Base-by-base conservation (phyloP, 2,113 vertebrate genomes). In the Gopherus evgoodei region DNA sequence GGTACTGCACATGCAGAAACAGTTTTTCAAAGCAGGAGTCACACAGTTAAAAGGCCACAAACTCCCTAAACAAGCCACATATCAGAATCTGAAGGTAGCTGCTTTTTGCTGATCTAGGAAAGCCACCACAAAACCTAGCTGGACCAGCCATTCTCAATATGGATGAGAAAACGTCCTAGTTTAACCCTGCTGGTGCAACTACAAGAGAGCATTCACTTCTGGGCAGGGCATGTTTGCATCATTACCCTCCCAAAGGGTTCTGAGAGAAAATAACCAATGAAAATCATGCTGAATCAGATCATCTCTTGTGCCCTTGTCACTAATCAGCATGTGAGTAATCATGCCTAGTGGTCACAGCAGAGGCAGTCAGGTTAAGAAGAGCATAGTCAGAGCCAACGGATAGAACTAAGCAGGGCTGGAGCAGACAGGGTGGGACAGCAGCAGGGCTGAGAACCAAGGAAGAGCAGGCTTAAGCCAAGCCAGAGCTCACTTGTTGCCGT, bases 11-110 rank as follows among this genome's bases (percentile, higher is more conserved):
- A 89, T 94, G 95, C 14, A 54, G 21, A 56, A 95, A 94, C 94
- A 95, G 89, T 90, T 93, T 88, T 89, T 90, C 93, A 93, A 82
- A 83, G 83, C 31, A 93, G 42, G 95, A 90, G 83, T 84, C 78
- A 80, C 52, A 56, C 59, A 72, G 59, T 2, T 1, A 53, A 35
- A 96, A 91, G 56, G 59, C 25, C 49, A 83, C 89, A 93, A 54
- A 54, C 53, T 54, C 53, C 21, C 8, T 54, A 54, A 54, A 54
- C 22, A 78, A 88, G 90, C 88, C 90, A 94, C 94, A 97, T 62
- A 87, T 81, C 91, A 96, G 38, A 94, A 85, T 7, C 59, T 62
- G 59, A 62, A 62, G 21, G 29, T 62, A 31, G 27, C 29, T 16
- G 27, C 81, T 85, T 95, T 94, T 76, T 11, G 54, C 59, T 87